Percentiles rank a stretch among this genome's conserved stretches.
These are phyloP conservation scores for Liparis tanakae DNA, from an alignment of 2,797 vertebrate species.

Conservation along the genomic window DNA sequence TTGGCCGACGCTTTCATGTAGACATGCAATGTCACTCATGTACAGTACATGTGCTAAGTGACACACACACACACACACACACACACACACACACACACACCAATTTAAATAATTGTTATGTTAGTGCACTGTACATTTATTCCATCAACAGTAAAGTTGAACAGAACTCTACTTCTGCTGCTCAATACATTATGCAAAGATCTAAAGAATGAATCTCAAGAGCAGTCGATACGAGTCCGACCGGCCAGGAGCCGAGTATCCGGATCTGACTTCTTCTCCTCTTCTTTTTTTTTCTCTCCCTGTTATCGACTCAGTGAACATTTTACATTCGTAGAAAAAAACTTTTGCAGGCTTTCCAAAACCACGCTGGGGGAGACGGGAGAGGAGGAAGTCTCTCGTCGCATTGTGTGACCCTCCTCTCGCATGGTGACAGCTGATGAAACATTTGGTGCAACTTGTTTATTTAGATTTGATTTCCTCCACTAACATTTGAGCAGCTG, in stretches of 20 bases:
- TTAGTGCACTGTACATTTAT: background rate
- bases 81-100: background rate
- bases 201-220: constrained; percentile 9
- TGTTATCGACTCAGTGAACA: constrained; percentile 25
- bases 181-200: constrained; percentile 7
- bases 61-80: background rate
- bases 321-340: constrained; percentile 25
- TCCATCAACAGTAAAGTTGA: constrained; percentile 4
- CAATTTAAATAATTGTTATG: background rate
- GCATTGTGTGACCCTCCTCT: constrained; percentile 55
- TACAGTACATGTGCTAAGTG: constrained; percentile 15
- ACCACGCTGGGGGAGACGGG: constrained; percentile 19
- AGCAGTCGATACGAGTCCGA: constrained; percentile 3
- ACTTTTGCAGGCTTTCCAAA: constrained; percentile 44
- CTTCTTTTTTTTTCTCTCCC: background rate
- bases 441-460: constrained; percentile 78
- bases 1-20: constrained; percentile 26
- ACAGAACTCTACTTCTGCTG: background rate
- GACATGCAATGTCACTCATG: constrained; percentile 21
- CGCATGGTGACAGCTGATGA: constrained; percentile 68
- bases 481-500: constrained; percentile 67
- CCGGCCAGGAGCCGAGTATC: constrained; percentile 33
- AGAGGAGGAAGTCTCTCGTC: constrained; percentile 46
- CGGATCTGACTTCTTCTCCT: background rate
- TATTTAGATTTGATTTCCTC: constrained; percentile 73